phyloP scores from a whole-genome alignment of 2,113 vertebrate genomes.

The Archocentrus centrarchus region DNA sequence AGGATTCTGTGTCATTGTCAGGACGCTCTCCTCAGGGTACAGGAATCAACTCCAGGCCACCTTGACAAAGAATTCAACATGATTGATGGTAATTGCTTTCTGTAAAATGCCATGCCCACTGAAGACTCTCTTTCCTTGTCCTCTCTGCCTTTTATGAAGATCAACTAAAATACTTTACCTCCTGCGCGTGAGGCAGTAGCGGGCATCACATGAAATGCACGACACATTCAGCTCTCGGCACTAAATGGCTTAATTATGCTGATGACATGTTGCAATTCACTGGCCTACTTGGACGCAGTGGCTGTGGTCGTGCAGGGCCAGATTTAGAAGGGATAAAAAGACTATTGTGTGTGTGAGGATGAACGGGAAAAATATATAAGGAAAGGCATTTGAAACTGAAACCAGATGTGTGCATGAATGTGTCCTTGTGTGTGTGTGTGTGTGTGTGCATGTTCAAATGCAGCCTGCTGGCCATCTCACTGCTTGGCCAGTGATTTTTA shows the following conservation, averaged over 20 bases:
- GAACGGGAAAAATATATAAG: constrained; percentile 64
- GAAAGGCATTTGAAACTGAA: constrained; percentile 75
- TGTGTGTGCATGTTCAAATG: constrained; percentile 13
- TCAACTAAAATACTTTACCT: constrained; percentile 53
- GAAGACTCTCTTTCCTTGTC: constrained; percentile 50
- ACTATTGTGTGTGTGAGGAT: constrained; percentile 73
- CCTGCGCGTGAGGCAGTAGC: constrained; percentile 30
- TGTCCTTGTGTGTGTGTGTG: constrained; percentile 9
- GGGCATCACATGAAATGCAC: constrained; percentile 29
- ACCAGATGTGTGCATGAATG: constrained; percentile 75
- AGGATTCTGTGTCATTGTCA: constrained; percentile 75
- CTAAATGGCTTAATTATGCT: constrained; percentile 67
- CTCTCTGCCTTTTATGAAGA: constrained; percentile 43
- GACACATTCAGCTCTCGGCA: constrained; percentile 42
- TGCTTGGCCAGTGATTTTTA: constrained; percentile 44
- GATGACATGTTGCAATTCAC: constrained; percentile 69
- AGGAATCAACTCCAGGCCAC: constrained; percentile 75
- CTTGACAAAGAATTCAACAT: constrained; percentile 74
- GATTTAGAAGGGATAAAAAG: constrained; percentile 72
- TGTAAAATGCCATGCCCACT: constrained; percentile 63
- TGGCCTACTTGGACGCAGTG: constrained; percentile 58
- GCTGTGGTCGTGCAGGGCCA: constrained; percentile 30
- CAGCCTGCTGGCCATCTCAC: constrained; percentile 27
- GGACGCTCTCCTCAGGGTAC: constrained; percentile 48
- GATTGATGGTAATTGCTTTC: constrained; percentile 82